phyloP scores from a whole-genome alignment of 2,113 vertebrate genomes.

The Melanotaenia duboulayi region DNA sequence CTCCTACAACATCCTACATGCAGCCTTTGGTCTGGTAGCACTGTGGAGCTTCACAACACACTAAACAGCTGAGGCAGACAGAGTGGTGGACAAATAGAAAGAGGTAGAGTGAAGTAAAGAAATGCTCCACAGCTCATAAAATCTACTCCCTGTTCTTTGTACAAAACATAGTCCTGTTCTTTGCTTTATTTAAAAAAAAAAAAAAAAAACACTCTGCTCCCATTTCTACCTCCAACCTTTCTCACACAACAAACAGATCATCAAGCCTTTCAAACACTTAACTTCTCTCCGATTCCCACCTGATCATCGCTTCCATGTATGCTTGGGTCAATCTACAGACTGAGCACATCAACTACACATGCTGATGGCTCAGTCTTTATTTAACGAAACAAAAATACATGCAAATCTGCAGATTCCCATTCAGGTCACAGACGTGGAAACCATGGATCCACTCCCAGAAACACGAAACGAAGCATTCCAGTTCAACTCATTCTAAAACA shows the following conservation, averaged over 20 bases:
- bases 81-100: slow-evolving; percentile 34
- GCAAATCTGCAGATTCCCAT: too few species aligned
- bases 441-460: neutral
- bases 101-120: slow-evolving; percentile 56
- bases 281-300: neutral
- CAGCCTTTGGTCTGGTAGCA: slow-evolving; percentile 72
- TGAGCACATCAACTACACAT: too few species aligned
- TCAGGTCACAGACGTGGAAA: too few species aligned
- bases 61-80: slow-evolving; percentile 45
- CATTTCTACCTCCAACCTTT: slow-evolving; percentile 1
- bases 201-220: slow-evolving; percentile 10
- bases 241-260: slow-evolving; percentile 12
- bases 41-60: slow-evolving; percentile 47
- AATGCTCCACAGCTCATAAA: slow-evolving; percentile 52
- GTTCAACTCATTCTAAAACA: neutral
- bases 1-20: slow-evolving; percentile 12
- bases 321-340: too few species aligned
- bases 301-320: too few species aligned
- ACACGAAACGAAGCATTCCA: neutral
- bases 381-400: too few species aligned
- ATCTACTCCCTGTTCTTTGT: slow-evolving; percentile 26
- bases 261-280: neutral
- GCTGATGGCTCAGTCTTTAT: too few species aligned
- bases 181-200: too few species aligned
- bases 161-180: slow-evolving; percentile 14